These are phyloP conservation scores for Danionella cerebrum DNA, from an alignment of 2,113 vertebrate species.

Conservation along the genomic window DNA sequence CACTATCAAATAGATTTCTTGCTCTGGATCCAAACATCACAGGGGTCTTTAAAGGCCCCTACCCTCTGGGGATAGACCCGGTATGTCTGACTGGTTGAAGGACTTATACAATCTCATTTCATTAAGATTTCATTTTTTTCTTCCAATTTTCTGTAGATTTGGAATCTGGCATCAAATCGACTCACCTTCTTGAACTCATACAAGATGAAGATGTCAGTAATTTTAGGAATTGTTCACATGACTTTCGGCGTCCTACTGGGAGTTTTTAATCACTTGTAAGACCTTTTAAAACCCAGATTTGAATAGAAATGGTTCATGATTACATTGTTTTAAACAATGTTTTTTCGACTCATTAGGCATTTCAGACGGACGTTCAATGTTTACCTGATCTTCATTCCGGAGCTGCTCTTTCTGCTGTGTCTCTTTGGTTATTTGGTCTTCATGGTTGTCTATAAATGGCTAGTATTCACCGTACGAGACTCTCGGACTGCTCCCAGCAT, in stretches of 20 bases:
- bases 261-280: conserved; percentile 91
- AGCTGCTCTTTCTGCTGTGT: conserved; percentile 88
- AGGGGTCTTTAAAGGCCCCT: conserved; percentile 82
- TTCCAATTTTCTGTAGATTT: conserved; percentile 73
- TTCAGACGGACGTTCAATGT: conserved; percentile 76
- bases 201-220: conserved; percentile 99
- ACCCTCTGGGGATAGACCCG: conserved; percentile 92
- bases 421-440: conserved; percentile 95
- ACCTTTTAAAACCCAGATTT: conserved; percentile 41
- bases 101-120: background rate
- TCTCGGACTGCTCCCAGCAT: conserved; percentile 82
- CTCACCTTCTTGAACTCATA: conserved; percentile 96
- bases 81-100: no score
- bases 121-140: background rate
- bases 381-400: conserved; percentile 83
- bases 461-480: conserved; percentile 66
- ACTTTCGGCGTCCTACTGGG: conserved; percentile 84
- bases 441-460: conserved; percentile 93
- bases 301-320: no score
- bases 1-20: conserved; percentile 50
- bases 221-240: conserved; percentile 89
- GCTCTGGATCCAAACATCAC: conserved; percentile 76
- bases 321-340: no score
- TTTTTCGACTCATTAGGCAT: conserved; percentile 13
- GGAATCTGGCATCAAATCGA: conserved; percentile 90